phyloP scores from a whole-genome alignment of 2,113 vertebrate species.

The Oreamnos americanus region DNA sequence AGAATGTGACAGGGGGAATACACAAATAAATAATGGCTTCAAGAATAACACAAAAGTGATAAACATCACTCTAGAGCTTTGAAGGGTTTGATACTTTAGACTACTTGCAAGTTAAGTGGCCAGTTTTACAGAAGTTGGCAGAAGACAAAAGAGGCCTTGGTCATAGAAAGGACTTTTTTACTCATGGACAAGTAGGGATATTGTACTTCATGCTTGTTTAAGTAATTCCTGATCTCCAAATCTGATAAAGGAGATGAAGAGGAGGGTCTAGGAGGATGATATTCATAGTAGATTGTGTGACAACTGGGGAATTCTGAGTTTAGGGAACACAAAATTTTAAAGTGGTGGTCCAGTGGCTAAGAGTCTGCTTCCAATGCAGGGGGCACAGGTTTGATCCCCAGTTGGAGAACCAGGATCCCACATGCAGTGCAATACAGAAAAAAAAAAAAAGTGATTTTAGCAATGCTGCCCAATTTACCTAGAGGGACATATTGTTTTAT shows the following conservation, averaged over 20 bases:
- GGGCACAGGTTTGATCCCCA: not conserved
- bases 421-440: fast-evolving
- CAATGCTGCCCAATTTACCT: not conserved
- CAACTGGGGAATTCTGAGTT: not conserved
- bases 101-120: not conserved
- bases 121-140: not conserved
- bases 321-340: not conserved
- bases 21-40: not conserved
- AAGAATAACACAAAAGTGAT: not conserved
- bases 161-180: not conserved
- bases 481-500: not conserved
- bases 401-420: not conserved
- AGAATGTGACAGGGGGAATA: not conserved
- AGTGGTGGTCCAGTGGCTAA: not conserved
- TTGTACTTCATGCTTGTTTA: not conserved
- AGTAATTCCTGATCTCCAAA: not conserved
- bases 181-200: not conserved
- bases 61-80: not conserved
- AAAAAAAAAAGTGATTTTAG: not conserved
- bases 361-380: not conserved
- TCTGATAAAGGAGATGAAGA: not conserved
- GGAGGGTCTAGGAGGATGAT: not conserved
- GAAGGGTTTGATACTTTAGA: not conserved
- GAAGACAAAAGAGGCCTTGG: not conserved
- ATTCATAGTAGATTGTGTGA: not conserved